Evolutionary conservation across 2,113 vertebrate genomes (phyloP), one percentile per base, ranked within the genome.

Genomic region (Phyllostomus discolor): DNA sequence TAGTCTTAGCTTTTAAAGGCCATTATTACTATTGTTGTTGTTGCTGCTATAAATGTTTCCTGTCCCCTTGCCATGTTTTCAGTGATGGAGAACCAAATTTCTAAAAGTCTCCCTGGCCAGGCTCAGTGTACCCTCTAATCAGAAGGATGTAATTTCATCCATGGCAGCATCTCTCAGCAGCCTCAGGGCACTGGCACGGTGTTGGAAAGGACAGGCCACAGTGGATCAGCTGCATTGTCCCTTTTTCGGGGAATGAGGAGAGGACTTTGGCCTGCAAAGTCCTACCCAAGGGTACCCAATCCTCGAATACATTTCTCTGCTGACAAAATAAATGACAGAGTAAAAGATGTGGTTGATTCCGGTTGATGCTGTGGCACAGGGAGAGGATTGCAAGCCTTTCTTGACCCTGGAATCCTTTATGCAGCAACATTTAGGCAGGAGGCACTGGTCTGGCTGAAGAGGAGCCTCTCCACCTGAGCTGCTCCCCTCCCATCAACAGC

Each of bases 51-150:
- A 80, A 92, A 81, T 95, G 67, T 81, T 88, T 59, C 84, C 72
- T 94, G 54, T 19, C 75, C 38, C 43, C 48, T 94, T 43, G 3
- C 50, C 41, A 38, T 75, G 76, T 41, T 89, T 96, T 93, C 82
- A 91, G 86, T 91, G 78, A 96, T 86, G 95, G 90, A 95, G 16
- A 91, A 67, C 8, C 62, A 46, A 72, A 72, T 52, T 52, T 72
- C 86, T 72, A 66, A 95, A 88, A 76, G 24, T 86, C 54, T 91
- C 43, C 54, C 22, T n/a, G 78, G 54, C 46, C 52, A 82, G 48
- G 14, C 41, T 57, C 41, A 72, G n/a, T 19, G 52, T 79, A 93
- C 31, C 24, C 22, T 64, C 35, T 50, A 38, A 81, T 59, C 46
- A 82, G 89, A 91, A 85, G 66, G 33, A 59, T 11, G 28, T 48